These are phyloP conservation scores for Aphidoletes aphidimyza DNA, from an alignment of 2,888 invertebrate genomes.

Conservation along the genomic window DNA sequence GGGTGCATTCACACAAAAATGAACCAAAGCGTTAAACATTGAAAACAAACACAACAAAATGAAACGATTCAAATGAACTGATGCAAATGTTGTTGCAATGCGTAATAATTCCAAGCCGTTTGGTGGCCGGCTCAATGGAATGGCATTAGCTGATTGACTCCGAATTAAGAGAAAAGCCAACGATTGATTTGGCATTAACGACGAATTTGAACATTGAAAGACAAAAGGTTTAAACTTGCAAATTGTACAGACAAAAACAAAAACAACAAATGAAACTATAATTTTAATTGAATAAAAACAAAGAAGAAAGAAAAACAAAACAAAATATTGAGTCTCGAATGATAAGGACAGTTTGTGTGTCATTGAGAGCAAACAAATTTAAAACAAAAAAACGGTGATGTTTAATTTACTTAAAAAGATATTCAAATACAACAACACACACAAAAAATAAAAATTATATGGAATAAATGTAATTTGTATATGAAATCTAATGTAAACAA, in stretches of 20 bases:
- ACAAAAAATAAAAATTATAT: too few species aligned
- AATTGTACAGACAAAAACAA: conserved; percentile 31
- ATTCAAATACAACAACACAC: too few species aligned
- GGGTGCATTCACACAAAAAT: conserved; percentile 28
- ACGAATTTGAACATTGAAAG: conserved; percentile 32
- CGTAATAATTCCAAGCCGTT: not conserved
- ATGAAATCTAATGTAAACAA: conserved; percentile 39
- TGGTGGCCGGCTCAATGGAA: conserved; percentile 30
- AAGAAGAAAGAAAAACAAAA: too few species aligned
- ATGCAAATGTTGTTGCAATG: conserved; percentile 15
- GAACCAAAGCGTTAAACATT: conserved; percentile 22
- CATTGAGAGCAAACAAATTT: not conserved
- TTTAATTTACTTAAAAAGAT: conserved; percentile 45
- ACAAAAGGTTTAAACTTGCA: not conserved
- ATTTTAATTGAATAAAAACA: too few species aligned
- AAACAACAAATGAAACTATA: too few species aligned
- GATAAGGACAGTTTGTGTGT: conserved; percentile 4
- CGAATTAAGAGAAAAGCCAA: not conserved
- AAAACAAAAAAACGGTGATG: conserved; percentile 4
- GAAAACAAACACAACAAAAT: too few species aligned
- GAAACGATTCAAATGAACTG: not conserved
- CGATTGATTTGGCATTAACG: not conserved
- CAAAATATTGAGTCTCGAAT: conserved; percentile 24
- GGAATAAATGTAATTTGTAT: conserved; percentile 46
- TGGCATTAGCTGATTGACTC: not conserved